phyloP scores from a whole-genome alignment of 2,888 invertebrate species.

The Ochropleura leucogaster region DNA sequence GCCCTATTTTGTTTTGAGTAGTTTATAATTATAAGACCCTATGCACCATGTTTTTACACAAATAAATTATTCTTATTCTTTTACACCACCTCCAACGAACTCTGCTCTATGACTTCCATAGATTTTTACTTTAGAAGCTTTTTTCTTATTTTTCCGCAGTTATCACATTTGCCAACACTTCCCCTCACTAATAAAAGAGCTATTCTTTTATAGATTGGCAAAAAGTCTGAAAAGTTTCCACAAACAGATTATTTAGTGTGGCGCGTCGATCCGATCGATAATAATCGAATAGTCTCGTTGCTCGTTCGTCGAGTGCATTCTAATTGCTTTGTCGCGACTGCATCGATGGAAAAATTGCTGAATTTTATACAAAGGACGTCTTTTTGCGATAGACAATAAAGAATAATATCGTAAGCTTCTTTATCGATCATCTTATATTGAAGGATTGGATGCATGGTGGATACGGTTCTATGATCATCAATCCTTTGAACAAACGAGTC shows the following conservation, averaged over 20 bases:
- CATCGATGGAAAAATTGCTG: slow-evolving; percentile 22
- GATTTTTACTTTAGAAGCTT: not conserved
- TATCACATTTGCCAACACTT: slow-evolving; percentile 12
- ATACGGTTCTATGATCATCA: not conserved
- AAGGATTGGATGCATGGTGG: not conserved
- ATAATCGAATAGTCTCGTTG: slow-evolving; percentile 59
- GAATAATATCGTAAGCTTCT: not conserved
- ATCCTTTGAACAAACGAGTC: too few species aligned
- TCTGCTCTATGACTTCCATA: not conserved
- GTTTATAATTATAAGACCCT: too few species aligned
- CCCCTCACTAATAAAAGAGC: slow-evolving; percentile 6
- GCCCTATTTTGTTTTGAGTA: too few species aligned
- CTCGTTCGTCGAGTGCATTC: slow-evolving; percentile 45
- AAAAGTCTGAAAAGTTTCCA: slow-evolving; percentile 37
- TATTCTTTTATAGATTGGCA: slow-evolving; percentile 11
- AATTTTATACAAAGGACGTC: not conserved
- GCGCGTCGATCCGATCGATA: slow-evolving; percentile 38
- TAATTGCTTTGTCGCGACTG: slow-evolving; percentile 44
- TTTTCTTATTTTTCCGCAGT: not conserved
- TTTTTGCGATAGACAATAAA: not conserved
- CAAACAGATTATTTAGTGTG: slow-evolving; percentile 48
- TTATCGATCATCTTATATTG: not conserved
- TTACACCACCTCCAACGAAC: not conserved
- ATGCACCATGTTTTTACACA: too few species aligned
- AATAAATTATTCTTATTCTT: too few species aligned